phyloP scores from a whole-genome alignment of 2,888 invertebrate genomes.

The Philhelius pedissequus region DNA sequence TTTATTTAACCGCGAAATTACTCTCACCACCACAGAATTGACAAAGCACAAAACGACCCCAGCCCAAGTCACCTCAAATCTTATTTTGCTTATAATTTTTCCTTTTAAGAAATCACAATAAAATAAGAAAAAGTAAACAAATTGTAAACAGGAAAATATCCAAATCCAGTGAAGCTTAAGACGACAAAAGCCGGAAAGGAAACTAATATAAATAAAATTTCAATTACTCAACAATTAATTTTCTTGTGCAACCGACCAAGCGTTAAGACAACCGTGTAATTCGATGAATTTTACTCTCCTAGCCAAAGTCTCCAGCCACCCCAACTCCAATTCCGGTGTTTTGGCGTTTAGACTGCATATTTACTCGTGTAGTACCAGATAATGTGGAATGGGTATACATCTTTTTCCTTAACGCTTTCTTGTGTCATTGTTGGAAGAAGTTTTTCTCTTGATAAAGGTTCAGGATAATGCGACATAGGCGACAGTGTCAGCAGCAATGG shows the following conservation, averaged over 20 bases:
- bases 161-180: constrained; percentile 56
- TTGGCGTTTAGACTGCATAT: not conserved
- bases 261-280: constrained; percentile 74
- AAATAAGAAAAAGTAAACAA: not conserved
- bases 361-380: not conserved
- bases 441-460: constrained; percentile 37
- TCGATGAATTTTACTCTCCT: constrained; percentile 62
- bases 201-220: constrained; percentile 79
- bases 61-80: constrained; percentile 1
- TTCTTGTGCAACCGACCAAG: constrained; percentile 77
- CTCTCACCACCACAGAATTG: constrained; percentile 39
- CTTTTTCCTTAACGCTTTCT: constrained; percentile 32
- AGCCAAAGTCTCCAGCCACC: too few species aligned
- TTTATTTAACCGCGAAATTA: constrained; percentile 56
- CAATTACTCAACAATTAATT: constrained; percentile 80
- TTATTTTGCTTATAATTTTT: not conserved
- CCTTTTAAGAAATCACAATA: not conserved
- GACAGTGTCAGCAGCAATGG: constrained; percentile 15
- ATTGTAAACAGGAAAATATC: constrained; percentile 64
- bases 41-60: constrained; percentile 16
- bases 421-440: constrained; percentile 33
- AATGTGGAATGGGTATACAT: not conserved
- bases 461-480: constrained; percentile 37
- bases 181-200: constrained; percentile 72
- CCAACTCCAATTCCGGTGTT: constrained; percentile 43